phyloP scores from a whole-genome alignment of 2,797 vertebrate species.

The Cyclura pinguis region DNA sequence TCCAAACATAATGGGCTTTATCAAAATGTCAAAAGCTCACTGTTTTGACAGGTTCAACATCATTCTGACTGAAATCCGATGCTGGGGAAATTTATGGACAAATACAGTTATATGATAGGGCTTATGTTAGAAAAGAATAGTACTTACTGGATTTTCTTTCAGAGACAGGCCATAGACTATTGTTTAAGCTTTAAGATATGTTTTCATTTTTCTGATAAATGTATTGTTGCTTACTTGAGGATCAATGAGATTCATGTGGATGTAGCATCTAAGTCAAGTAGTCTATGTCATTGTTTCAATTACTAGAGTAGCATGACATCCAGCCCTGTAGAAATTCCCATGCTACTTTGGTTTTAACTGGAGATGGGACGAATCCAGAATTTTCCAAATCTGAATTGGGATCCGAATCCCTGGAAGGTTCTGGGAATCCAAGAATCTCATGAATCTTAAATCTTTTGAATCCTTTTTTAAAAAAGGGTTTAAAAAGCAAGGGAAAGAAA shows the following conservation, averaged over 20 bases:
- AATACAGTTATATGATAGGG: neutral
- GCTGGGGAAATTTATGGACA: neutral
- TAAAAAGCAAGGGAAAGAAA: no score
- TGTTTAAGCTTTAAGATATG: neutral
- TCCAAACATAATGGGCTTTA: conserved; percentile 40
- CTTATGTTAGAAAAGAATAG: neutral
- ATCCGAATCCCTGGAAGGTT: no score
- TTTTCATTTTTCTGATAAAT: neutral
- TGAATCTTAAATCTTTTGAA: no score
- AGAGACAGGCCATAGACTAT: neutral
- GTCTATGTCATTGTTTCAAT: neutral
- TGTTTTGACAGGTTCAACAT: conserved; percentile 7
- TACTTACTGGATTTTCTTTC: neutral
- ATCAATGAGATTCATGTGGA: neutral
- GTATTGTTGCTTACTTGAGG: neutral
- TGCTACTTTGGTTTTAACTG: neutral
- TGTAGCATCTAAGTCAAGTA: neutral
- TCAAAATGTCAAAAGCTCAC: conserved; percentile 18
- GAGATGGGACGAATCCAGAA: no score
- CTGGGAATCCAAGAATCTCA: no score
- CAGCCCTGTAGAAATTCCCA: neutral
- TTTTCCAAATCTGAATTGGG: no score
- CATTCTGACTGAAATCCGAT: neutral
- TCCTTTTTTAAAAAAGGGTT: no score
- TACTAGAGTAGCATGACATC: no score